These are phyloP conservation scores for Chunga burmeisteri DNA, from an alignment of 2,113 vertebrate species.

Conservation along the genomic window DNA sequence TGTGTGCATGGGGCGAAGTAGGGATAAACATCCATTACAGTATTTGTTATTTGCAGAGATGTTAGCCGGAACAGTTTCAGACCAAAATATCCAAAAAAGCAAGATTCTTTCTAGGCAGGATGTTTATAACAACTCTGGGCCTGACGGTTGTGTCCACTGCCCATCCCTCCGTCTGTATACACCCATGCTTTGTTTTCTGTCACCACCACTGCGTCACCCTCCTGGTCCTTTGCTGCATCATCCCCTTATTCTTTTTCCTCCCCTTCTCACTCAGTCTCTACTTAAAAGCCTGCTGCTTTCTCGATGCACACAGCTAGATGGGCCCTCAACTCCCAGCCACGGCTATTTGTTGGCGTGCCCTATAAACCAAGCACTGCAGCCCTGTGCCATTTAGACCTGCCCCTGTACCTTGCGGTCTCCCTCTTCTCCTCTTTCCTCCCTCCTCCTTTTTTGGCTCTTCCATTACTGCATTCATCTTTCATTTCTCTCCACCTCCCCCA, in stretches of 20 bases:
- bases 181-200: not conserved
- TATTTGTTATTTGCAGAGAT: not conserved
- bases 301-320: accelerated
- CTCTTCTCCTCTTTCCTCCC: not conserved
- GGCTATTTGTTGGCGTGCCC: accelerated
- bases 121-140: not conserved
- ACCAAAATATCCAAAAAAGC: not conserved
- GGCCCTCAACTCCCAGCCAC: accelerated
- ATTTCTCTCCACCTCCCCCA: not conserved
- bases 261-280: not conserved
- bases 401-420: accelerated
- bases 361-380: not conserved
- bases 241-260: not conserved
- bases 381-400: not conserved
- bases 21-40: not conserved
- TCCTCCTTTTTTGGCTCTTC: not conserved
- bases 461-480: accelerated
- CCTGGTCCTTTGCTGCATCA: not conserved
- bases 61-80: not conserved
- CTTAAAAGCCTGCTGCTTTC: not conserved
- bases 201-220: not conserved
- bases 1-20: not conserved
- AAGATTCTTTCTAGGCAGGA: not conserved
- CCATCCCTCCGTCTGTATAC: not conserved
- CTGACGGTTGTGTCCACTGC: not conserved